These are phyloP conservation scores for Takifugu rubripes DNA, from an alignment of 2,797 vertebrate genomes.

Conservation along the genomic window DNA sequence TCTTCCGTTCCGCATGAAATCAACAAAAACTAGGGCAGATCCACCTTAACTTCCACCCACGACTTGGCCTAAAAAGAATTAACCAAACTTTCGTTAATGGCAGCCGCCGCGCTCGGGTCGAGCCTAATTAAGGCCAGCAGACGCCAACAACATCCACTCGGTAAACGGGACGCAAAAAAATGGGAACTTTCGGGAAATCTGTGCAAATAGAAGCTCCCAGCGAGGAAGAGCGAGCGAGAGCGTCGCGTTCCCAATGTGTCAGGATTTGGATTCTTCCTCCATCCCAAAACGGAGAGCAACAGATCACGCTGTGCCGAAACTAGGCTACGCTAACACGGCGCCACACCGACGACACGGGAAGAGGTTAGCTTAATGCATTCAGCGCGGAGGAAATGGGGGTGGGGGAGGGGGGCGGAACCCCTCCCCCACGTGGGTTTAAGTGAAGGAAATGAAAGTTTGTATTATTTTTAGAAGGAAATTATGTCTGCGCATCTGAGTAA, in stretches of 20 bases:
- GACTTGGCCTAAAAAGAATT: conserved; percentile 4
- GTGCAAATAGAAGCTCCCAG: conserved; percentile 45
- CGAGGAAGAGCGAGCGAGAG: conserved; percentile 31
- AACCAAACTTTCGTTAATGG: conserved; percentile 7
- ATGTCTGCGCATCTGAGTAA: conserved; percentile 67
- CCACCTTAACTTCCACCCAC: conserved; percentile 1
- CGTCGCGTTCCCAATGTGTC: conserved; percentile 72
- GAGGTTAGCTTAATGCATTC: conserved; percentile 54
- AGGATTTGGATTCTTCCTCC: conserved; percentile 53
- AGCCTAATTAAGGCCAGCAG: conserved; percentile 30
- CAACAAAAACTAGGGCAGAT: not conserved
- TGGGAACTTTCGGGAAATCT: conserved; percentile 34
- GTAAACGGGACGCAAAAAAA: conserved; percentile 18
- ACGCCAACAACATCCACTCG: not conserved
- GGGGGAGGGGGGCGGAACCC: not conserved
- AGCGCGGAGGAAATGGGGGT: conserved; percentile 4
- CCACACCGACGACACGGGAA: conserved; percentile 46
- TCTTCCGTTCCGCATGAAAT: not conserved
- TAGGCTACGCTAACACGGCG: conserved; percentile 64
- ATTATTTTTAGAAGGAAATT: conserved; percentile 69
- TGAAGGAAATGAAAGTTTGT: conserved; percentile 57
- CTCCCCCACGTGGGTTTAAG: conserved; percentile 15
- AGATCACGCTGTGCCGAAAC: conserved; percentile 60
- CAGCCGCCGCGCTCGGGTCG: conserved; percentile 14
- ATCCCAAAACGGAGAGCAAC: conserved; percentile 48